Evolutionary conservation across 1,140 invertebrate genomes (phyloP).

Genomic region (Cydia splendana): DNA sequence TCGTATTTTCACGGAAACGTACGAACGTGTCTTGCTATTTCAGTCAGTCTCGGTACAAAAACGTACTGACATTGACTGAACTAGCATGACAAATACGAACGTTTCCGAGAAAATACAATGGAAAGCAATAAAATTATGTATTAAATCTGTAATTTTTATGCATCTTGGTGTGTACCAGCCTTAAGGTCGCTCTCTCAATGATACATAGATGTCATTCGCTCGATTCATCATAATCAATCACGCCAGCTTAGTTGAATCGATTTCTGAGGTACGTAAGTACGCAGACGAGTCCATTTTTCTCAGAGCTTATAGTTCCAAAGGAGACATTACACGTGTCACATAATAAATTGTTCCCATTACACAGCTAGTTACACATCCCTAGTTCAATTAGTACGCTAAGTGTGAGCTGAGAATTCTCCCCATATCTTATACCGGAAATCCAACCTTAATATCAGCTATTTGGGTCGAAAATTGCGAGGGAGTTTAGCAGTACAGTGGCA

Average conservation of each 20-base stretch:
- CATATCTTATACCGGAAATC: not conserved
- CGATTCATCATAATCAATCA: not conserved
- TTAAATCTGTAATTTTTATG: no score
- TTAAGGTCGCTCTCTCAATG: no score
- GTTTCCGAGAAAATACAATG: no score
- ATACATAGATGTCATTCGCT: no score
- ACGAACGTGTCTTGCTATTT: no score
- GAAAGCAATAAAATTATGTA: no score
- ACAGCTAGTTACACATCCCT: slow-evolving; percentile 26
- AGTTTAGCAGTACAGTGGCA: not conserved
- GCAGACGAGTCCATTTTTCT: slow-evolving; percentile 2
- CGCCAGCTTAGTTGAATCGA: not conserved
- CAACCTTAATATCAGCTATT: not conserved
- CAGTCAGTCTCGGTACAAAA: no score
- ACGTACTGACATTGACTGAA: no score
- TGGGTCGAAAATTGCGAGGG: not conserved
- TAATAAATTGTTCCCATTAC: slow-evolving; percentile 12
- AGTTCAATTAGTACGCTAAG: slow-evolving; percentile 26
- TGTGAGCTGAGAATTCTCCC: not conserved
- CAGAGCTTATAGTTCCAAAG: slow-evolving; percentile 2
- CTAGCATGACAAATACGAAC: no score
- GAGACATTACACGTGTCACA: slow-evolving; percentile 16
- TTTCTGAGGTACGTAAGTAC: not conserved
- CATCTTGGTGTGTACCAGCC: no score
- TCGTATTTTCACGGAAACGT: no score